Base-by-base conservation (phyloP, 1,140 invertebrate genomes). In the Cotesia vestalis region DNA sequence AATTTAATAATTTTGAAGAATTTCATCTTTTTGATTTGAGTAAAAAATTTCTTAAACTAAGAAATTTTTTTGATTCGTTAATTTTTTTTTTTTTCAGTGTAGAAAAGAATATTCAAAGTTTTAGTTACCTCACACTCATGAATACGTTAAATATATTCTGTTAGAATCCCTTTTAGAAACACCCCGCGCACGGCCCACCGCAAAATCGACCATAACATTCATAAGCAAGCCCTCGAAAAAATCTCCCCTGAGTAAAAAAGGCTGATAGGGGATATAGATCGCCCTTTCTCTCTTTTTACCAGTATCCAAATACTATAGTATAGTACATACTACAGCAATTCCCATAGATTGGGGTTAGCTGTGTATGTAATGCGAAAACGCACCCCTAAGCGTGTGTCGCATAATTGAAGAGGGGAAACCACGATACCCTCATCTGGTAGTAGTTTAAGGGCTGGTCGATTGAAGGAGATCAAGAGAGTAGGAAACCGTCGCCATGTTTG, bases 401-500 rank as follows among this genome's bases (percentile, higher is more conserved):
- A 79, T 85, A 79, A 83, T 81, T 80, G 75, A 80, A 79, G 76
- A 80, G 62, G 79, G 80, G 79, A 78, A 78, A 63, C 64, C 61
- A 71, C 27, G 52, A 63, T 57, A 71, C 55, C 68, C 73, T 35
- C 59, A 20, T 20, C 57, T 59, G 57, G 35, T 35, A 34, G 51
- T 35, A 55, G 27, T 60, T 27, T 34, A 27, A 62, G 64, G 66
- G 71, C 46, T 57, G 62, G 59, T 38, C 71, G 40, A 35, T 34
- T 66, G 9, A 40, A 55, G 17, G 20, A 36, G 51, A 20, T 36
- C 40, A 66, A 55, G 20, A 67, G 11, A 35, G 62, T 36, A 51
- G 14, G 36, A 72, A 67, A 64, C 69, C 73, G 79, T 78, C 84
- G 85, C 85, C 85, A 86, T 86, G 77, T 85, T 86, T 80, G 76